A percentile compares a stretch with the other conserved stretches of the same genome.
These are phyloP conservation scores for Todus mexicanus DNA, from an alignment of 2,797 vertebrate genomes.

Conservation along the genomic window DNA sequence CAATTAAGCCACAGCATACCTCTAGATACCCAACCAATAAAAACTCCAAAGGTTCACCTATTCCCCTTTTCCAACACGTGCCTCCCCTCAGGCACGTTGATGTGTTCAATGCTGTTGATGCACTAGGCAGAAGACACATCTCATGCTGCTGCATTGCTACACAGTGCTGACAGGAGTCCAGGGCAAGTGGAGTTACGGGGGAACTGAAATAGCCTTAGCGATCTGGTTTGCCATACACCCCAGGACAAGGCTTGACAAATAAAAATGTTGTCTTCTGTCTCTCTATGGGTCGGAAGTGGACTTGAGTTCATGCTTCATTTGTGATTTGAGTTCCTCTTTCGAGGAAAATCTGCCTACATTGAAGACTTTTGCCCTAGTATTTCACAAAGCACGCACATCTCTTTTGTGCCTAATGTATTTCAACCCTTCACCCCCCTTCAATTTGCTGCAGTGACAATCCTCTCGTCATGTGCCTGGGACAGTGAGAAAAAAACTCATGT, in stretches of 20 bases:
- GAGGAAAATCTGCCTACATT: not conserved
- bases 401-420: too few species aligned
- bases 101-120: not conserved
- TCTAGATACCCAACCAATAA: not conserved
- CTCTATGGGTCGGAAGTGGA: not conserved
- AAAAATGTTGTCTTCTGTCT: not conserved
- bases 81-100: not conserved
- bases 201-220: not conserved
- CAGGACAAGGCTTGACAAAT: not conserved
- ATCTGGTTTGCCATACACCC: not conserved
- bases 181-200: not conserved
- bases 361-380: slow-evolving; percentile 21
- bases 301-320: not conserved
- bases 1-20: not conserved
- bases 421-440: not conserved
- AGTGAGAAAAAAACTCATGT: not conserved
- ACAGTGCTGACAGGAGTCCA: not conserved
- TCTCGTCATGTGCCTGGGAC: not conserved
- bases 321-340: slow-evolving; percentile 19
- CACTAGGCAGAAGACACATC: not conserved
- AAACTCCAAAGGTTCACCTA: not conserved
- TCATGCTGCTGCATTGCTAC: not conserved
- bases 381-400: not conserved
- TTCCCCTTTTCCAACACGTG: not conserved
- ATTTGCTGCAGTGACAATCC: not conserved